phyloP scores from a whole-genome alignment of 2,113 vertebrate species.

The Eptesicus fuscus region DNA sequence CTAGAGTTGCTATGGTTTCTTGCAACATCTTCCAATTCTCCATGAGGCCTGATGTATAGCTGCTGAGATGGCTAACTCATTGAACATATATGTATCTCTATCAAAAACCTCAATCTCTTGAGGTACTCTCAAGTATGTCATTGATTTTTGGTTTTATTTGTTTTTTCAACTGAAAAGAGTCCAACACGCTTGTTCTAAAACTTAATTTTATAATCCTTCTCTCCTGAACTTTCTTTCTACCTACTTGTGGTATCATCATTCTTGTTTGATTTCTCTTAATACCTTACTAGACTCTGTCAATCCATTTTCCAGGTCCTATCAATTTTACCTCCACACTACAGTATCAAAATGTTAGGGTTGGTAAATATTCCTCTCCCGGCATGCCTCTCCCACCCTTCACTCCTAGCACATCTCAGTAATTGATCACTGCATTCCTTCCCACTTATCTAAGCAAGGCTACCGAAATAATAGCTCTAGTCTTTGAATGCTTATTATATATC shows the following conservation, averaged over 20 bases:
- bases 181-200: not conserved
- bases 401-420: not conserved
- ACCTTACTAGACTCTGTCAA: not conserved
- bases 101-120: not conserved
- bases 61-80: not conserved
- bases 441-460: not conserved
- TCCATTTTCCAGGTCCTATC: not conserved
- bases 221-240: not conserved
- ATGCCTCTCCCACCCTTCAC: not conserved
- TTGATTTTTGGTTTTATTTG: not conserved
- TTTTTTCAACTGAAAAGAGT: not conserved
- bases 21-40: not conserved
- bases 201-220: not conserved
- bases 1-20: not conserved
- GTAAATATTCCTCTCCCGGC: not conserved
- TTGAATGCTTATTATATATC: not conserved
- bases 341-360: not conserved
- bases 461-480: not conserved
- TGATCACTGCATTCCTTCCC: not conserved
- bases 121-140: not conserved
- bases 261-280: not conserved
- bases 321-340: not conserved
- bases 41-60: not conserved
- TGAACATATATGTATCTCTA: not conserved
- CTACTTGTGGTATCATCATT: not conserved